These are phyloP conservation scores for Ophiothrix spiculata DNA, from an alignment of 35 echinoderm and acorn worm species.

Conservation along the genomic window DNA sequence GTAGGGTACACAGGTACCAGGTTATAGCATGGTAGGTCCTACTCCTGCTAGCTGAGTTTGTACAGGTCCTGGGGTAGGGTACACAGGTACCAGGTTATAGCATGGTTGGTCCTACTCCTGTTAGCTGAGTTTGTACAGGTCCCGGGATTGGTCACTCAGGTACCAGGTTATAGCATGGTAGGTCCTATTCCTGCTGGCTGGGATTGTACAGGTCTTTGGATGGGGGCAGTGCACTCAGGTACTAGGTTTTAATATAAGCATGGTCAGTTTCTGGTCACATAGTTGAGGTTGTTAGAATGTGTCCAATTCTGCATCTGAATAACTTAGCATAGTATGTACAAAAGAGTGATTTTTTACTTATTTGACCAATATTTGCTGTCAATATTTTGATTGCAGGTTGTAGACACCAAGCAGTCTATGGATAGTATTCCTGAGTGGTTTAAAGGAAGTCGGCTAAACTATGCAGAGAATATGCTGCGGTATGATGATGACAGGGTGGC, in stretches of 20 bases:
- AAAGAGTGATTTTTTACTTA: neutral
- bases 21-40: too few relatives aligned
- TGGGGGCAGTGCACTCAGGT: too few relatives aligned
- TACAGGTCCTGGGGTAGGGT: too few relatives aligned
- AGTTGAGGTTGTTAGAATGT: neutral
- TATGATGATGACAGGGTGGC: slow-evolving; percentile 82
- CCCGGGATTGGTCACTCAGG: neutral
- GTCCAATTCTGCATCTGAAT: neutral
- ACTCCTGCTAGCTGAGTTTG: too few relatives aligned
- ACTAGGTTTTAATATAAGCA: neutral
- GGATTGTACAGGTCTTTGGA: neutral
- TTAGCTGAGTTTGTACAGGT: neutral
- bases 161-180: too few relatives aligned
- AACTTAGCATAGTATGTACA: neutral
- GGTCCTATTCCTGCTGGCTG: too few relatives aligned
- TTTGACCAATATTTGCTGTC: neutral
- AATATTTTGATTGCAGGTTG: slow-evolving; percentile 62
- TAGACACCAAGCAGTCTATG: slow-evolving; percentile 71
- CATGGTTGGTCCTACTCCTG: too few relatives aligned
- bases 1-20: too few relatives aligned
- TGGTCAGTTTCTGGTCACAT: neutral
- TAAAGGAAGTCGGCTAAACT: slow-evolving; percentile 77
- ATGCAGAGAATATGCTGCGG: slow-evolving; percentile 87
- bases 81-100: too few relatives aligned
- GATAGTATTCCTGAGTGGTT: slow-evolving; percentile 90